A percentile compares a stretch with the other conserved stretches of the same genome.
Evolutionary conservation across 2,113 vertebrate species (phyloP).

Genomic region (Tetraodon nigroviridis): DNA sequence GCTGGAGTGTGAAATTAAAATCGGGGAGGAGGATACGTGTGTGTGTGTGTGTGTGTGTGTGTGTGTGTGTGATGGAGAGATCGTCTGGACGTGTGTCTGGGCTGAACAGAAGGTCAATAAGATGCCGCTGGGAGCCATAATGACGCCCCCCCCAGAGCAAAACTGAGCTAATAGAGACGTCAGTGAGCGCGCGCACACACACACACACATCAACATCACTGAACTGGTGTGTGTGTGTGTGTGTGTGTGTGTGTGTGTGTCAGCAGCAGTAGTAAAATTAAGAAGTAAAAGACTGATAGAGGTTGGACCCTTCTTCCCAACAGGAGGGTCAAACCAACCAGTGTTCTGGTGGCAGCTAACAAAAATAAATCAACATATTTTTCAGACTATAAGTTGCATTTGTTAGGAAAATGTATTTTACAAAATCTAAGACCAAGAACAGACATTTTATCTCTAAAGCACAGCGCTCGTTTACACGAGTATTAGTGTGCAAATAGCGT

Average conservation of each 20-base stretch:
- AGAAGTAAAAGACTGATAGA: too few species aligned
- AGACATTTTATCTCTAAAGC: too few species aligned
- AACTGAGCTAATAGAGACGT: slow-evolving; percentile 77
- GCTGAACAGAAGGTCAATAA: slow-evolving; percentile 53
- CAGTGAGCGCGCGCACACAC: slow-evolving; percentile 15
- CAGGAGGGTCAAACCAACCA: too few species aligned
- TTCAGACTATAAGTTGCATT: too few species aligned
- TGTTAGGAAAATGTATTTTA: too few species aligned
- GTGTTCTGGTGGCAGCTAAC: too few species aligned
- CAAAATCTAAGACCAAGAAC: too few species aligned
- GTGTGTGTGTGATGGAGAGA: slow-evolving; percentile 24
- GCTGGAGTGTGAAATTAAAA: slow-evolving; percentile 88
- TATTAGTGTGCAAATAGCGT: too few species aligned
- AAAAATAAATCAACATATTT: too few species aligned
- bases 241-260: too few species aligned
- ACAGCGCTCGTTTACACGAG: too few species aligned
- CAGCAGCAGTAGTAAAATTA: background rate
- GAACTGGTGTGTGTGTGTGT: background rate
- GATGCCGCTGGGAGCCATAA: slow-evolving; percentile 68
- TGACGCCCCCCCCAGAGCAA: slow-evolving; percentile 20
- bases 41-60: slow-evolving; percentile 14
- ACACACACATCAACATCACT: background rate
- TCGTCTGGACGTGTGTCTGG: slow-evolving; percentile 32
- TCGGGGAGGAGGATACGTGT: slow-evolving; percentile 44
- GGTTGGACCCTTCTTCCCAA: too few species aligned